Base-by-base conservation (phyloP, 2,888 invertebrate species). In the Stegana nigrithorax region DNA sequence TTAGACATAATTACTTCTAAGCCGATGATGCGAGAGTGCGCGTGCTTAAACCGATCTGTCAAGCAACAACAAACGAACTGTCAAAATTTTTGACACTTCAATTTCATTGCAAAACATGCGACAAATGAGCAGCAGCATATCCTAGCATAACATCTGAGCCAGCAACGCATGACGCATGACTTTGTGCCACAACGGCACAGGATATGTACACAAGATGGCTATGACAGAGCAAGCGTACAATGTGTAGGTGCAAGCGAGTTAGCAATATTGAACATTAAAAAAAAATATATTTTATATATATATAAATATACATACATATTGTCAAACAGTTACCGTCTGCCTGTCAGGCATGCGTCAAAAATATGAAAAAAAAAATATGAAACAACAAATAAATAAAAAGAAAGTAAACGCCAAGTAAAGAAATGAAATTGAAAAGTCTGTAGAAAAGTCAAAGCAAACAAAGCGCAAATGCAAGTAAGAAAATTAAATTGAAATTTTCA, bases 21-120 rank as follows among this genome's bases (percentile, higher is more conserved):
- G n/a, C n/a, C n/a, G n/a, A 39, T 39, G 39, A 39, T 39, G 39
- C 5, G 14, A 39, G 14, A 12, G 53, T 36, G 26, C 36, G 36
- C 53, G 53, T 55, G 12, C 53, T 29, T 26, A 64, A 69, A 67
- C 45, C 64, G 65, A 55, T 55, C 36, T 55, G 53, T 55, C 53
- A 36, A 21, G 21, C 12, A 55, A 36, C 36, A 72, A 72, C 74
- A 78, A 84, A 84, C 82, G 80, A 82, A 78, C 79, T 83, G 84
- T 84, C 84, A 84, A 82, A 83, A 83, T 66, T 84, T 84, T 73
- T 84, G 84, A 84, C 85, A 81, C 80, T 81, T 81, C 80, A 73
- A 81, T 82, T 82, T 32, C 36, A n/a, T n/a, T n/a, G n/a, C n/a
- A 55, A 55, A n/a, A 55, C n/a, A 7, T 23, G 17, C 47, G 47